Base-by-base conservation (phyloP, 2,888 invertebrate genomes). In the Cephus rjabovi region DNA sequence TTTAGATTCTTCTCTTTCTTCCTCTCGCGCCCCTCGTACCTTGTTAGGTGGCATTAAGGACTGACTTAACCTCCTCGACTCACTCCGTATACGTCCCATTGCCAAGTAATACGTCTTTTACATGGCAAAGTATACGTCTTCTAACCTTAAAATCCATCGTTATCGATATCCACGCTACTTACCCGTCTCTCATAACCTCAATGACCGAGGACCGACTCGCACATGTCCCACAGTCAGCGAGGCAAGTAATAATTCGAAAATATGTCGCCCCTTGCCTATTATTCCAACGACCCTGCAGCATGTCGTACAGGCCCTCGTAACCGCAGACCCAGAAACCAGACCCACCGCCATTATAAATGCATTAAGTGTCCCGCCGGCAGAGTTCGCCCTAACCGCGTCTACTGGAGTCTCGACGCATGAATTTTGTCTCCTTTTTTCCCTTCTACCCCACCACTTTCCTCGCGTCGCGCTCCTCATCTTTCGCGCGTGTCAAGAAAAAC, bases 341-440 rank as follows among this genome's bases (percentile, higher is more conserved):
- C 86, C 85, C 82, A 82, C 83, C 81, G 84, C 88, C 87, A 90
- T 90, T 89, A 90, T 87, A 90, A 90, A 90, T 89, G 87, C 91
- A 90, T 90, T 90, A 90, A 89, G 85, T 86, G 84, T 82, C 85
- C 83, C 77, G 56, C 56, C 56, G 56, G 23, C 56, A 56, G 56
- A 56, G 56, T 56, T 56, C 56, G 56, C 56, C 56, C 23, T 56
- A 23, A 6, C 56, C 56, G 56, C 56, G 56, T 56, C 56, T 3
- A 56, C 56, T 56, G 9, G 56, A 56, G 56, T 56, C 56, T 56
- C 56, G 23, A 56, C 56, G 23, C 56, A 56, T 56, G 56, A 56
- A 56, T 56, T 56, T 56, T 56, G 40, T 15, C 15, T 56, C 23
- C 9, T 0, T 56, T 9, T 9, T 56, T 15, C 2, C 9, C 30